Evolutionary conservation across 2,797 vertebrate genomes (phyloP), one percentile per base, ranked within the genome.

Genomic region (Peromyscus aztecus): DNA sequence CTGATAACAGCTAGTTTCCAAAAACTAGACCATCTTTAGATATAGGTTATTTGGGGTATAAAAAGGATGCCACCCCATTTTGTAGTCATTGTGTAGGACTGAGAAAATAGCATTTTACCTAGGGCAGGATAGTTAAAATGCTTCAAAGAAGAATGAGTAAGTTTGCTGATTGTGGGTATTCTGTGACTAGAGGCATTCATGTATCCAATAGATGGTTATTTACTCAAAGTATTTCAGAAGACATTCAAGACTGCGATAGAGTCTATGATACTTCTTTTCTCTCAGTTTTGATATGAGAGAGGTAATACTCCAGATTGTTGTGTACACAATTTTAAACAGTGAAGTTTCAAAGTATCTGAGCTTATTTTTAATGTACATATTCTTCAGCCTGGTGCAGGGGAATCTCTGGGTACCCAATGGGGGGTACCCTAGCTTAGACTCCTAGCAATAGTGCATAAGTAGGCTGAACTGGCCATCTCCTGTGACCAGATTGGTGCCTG

Each of bases 91-190:
- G 14, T 69, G n/a, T 65, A 83, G 19, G 34, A 17, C 57, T 82
- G 43, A 21, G n/a, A 65, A 95, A 78, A 88, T 78, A 90, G 29
- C 43, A 71, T 77, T 90, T 82, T 92, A 29, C 76, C 80, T 83
- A 91, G n/a, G 59, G 46, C 2, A 12, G 19, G 90, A 93, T 6
- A 31, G 46, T 78, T 85, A 86, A 57, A 91, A 88, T 63, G 24
- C 34, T 71, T 89, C 89, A 76, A 80, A 93, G 34, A 94, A 3
- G 61, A 46, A 80, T 43, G 43, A 76, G 19, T 89, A 94, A 89
- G 95, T 69, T 86, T 96, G 92, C 82, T 94, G 90, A 95, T 83
- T 85, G 21, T 89, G 69, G 37, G 29, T 93, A n/a, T 96, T 89
- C 69, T 84, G 8, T 95, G 89, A 94, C 55, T 82, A 71, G 82